phyloP scores from a whole-genome alignment of 92 coral and sea anemone species.

The Chrysogorgia sp. region DNA sequence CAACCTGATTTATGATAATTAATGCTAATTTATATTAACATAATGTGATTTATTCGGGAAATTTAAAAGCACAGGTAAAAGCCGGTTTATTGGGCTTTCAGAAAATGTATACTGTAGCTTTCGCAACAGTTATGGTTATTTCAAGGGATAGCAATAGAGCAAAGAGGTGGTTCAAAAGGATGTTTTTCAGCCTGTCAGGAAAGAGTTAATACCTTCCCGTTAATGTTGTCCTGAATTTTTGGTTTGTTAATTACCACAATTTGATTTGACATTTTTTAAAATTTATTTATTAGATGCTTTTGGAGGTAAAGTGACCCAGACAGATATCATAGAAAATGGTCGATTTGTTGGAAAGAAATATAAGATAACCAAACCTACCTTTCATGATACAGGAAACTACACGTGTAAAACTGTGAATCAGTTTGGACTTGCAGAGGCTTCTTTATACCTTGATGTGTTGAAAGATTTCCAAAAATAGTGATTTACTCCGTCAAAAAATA shows the following conservation, averaged over 20 bases:
- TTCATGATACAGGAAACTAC: slow-evolving; percentile 18
- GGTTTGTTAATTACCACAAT: neutral
- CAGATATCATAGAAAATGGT: slow-evolving; percentile 7
- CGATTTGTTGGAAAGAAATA: slow-evolving; percentile 21
- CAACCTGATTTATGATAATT: too few relatives aligned
- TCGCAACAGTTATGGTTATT: too few relatives aligned
- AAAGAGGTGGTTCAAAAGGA: too few relatives aligned
- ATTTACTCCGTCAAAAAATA: neutral
- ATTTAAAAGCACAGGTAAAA: too few relatives aligned
- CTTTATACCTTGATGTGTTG: slow-evolving; percentile 6
- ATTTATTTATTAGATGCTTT: slow-evolving; percentile 3
- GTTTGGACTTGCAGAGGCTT: slow-evolving; percentile 5
- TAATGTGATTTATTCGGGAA: too few relatives aligned
- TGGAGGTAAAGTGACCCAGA: slow-evolving; percentile 37
- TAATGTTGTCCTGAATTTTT: too few relatives aligned
- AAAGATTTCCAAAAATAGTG: slow-evolving; percentile 5
- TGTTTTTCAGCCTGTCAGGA: too few relatives aligned
- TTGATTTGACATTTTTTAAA: neutral
- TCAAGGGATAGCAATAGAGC: too few relatives aligned
- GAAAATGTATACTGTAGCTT: too few relatives aligned
- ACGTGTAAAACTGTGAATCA: slow-evolving; percentile 24
- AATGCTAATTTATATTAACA: too few relatives aligned
- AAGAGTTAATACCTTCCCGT: too few relatives aligned
- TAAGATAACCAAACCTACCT: slow-evolving; percentile 8
- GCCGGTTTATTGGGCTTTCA: too few relatives aligned